phyloP scores from a whole-genome alignment of 2,888 invertebrate species.

The Orchesella flavescens region DNA sequence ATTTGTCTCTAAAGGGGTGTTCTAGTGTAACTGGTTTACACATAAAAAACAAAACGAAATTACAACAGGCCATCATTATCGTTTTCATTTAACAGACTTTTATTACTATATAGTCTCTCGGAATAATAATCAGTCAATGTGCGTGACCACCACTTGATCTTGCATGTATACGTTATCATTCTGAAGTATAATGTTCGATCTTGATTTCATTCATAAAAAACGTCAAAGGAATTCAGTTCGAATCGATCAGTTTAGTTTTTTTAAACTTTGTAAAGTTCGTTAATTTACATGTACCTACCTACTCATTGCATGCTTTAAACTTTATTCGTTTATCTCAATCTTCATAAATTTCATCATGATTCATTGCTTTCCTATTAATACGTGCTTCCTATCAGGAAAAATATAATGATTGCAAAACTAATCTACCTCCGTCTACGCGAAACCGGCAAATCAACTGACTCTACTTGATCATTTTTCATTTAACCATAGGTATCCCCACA shows the following conservation, averaged over 20 bases:
- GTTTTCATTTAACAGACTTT: constrained; percentile 43
- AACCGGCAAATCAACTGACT: constrained; percentile 39
- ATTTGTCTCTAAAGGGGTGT: constrained; percentile 88
- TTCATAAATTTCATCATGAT: constrained; percentile 1
- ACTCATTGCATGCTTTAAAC: no score
- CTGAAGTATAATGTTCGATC: constrained; percentile 18
- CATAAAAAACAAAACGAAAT: constrained; percentile 33
- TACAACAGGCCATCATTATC: constrained; percentile 25
- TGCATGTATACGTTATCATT: constrained; percentile 21
- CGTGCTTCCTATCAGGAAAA: constrained; percentile 30
- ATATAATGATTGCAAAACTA: constrained; percentile 36
- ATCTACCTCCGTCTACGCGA: constrained; percentile 27
- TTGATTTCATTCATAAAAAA: constrained; percentile 43
- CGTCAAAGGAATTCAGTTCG: background rate
- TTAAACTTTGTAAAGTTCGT: background rate
- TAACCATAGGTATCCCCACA: constrained; percentile 10
- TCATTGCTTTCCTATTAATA: constrained; percentile 38
- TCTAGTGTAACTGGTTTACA: constrained; percentile 81
- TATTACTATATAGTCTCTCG: constrained; percentile 33
- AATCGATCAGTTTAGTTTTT: background rate
- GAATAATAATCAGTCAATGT: constrained; percentile 41
- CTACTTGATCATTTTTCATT: background rate
- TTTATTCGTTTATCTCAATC: constrained; percentile 20
- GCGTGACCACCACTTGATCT: constrained; percentile 57
- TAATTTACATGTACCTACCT: no score